A percentile compares a stretch with the other conserved stretches of the same genome.
phyloP scores from a whole-genome alignment of 53 echinoderm and acorn worm species.

The Actinopyga echinites region DNA sequence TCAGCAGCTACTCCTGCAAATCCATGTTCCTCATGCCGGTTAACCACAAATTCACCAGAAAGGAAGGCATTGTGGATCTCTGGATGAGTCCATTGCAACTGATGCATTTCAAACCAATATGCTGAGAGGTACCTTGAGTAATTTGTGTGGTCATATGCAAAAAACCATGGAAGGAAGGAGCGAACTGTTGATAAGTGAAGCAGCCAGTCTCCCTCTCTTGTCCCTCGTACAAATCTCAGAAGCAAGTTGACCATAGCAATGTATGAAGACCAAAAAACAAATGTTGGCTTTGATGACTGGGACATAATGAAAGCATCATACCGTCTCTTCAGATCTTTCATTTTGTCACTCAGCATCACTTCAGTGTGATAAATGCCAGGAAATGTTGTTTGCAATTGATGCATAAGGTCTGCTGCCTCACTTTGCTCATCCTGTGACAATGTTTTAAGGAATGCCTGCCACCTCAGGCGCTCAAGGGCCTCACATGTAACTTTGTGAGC shows the following conservation, averaged over 20 bases:
- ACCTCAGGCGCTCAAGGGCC: slow-evolving; percentile 51
- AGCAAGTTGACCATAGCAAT: slow-evolving; percentile 62
- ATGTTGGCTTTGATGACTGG: slow-evolving; percentile 36
- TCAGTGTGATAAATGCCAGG: neutral
- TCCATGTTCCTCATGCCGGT: slow-evolving; percentile 43
- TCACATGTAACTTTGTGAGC: slow-evolving; percentile 49
- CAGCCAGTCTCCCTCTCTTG: slow-evolving; percentile 63
- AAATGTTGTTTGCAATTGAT: neutral
- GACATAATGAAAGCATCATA: slow-evolving; percentile 15
- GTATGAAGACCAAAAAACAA: slow-evolving; percentile 70
- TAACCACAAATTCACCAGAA: slow-evolving; percentile 57
- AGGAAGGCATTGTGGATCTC: slow-evolving; percentile 37
- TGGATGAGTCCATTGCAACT: slow-evolving; percentile 52
- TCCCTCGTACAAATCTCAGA: slow-evolving; percentile 62
- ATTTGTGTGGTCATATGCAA: slow-evolving; percentile 74
- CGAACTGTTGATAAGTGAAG: slow-evolving; percentile 61
- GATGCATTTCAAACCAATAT: slow-evolving; percentile 60
- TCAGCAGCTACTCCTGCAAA: slow-evolving; percentile 49
- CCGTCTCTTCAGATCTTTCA: neutral
- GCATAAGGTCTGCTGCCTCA: neutral
- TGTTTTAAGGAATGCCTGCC: slow-evolving; percentile 29
- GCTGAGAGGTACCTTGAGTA: slow-evolving; percentile 60
- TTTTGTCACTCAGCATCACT: neutral
- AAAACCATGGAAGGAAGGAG: slow-evolving; percentile 68
- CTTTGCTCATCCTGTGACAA: neutral